phyloP scores from a whole-genome alignment of 2,113 vertebrate species.

The Sula dactylatra region DNA sequence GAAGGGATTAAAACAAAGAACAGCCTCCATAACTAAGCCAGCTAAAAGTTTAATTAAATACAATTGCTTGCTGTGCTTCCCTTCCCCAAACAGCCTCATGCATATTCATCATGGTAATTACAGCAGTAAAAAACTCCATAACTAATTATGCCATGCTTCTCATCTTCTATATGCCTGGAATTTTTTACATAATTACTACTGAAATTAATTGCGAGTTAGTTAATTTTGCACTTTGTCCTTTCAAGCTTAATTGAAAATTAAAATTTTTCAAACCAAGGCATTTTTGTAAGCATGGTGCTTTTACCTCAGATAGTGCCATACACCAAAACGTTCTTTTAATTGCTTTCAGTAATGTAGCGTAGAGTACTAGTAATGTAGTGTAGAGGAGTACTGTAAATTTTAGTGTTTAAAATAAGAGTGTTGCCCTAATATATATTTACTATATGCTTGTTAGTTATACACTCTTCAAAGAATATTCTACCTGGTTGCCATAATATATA shows the following conservation, averaged over 20 bases:
- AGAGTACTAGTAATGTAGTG: background rate
- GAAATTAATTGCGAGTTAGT: constrained; percentile 82
- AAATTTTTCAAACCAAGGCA: constrained; percentile 30
- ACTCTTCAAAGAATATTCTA: background rate
- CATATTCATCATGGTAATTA: constrained; percentile 82
- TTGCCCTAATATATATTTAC: background rate
- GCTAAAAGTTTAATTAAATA: constrained; percentile 80
- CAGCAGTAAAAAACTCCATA: constrained; percentile 59
- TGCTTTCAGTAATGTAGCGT: background rate
- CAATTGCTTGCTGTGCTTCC: constrained; percentile 69
- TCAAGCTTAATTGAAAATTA: constrained; percentile 75
- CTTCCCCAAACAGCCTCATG: constrained; percentile 72
- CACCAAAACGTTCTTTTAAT: constrained; percentile 7
- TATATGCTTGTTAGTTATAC: background rate
- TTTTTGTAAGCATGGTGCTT: constrained; percentile 9
- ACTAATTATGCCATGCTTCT: constrained; percentile 74
- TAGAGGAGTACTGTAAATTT: background rate
- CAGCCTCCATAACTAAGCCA: constrained; percentile 49
- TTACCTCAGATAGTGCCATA: background rate
- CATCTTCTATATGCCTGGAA: constrained; percentile 70
- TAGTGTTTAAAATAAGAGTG: background rate
- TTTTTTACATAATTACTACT: constrained; percentile 77
- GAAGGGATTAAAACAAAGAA: constrained; percentile 64
- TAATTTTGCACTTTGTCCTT: constrained; percentile 76
- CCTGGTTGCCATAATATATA: no score